phyloP scores from a whole-genome alignment of 2,888 invertebrate genomes.

The Esperia sulphurella region DNA sequence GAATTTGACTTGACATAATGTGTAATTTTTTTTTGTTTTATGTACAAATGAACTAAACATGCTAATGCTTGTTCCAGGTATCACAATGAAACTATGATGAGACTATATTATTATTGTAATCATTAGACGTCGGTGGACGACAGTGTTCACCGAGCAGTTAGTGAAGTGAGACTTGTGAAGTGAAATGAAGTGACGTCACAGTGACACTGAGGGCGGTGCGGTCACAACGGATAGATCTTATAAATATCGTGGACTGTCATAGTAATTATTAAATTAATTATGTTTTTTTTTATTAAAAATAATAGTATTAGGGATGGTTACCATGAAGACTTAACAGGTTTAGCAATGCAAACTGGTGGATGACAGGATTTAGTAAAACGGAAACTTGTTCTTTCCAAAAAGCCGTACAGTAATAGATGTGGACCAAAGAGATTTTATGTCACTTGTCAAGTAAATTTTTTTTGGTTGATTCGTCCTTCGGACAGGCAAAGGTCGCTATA shows the following conservation, averaged over 20 bases:
- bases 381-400: background rate
- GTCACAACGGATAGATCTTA: constrained; percentile 12
- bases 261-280: constrained; percentile 9
- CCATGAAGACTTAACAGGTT: background rate
- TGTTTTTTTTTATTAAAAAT: background rate
- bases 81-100: constrained; percentile 7
- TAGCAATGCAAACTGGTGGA: too few species aligned
- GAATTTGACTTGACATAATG: too few species aligned
- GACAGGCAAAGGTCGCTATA: too few species aligned
- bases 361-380: too few species aligned
- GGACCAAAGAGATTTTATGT: background rate
- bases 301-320: constrained; percentile 3
- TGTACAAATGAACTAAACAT: too few species aligned
- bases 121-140: background rate
- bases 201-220: background rate
- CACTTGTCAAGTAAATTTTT: too few species aligned
- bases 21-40: too few species aligned
- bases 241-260: constrained; percentile 15
- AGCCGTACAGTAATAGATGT: too few species aligned
- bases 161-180: background rate
- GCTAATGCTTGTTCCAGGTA: background rate
- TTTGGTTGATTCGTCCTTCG: too few species aligned
- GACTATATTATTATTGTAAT: constrained; percentile 4
- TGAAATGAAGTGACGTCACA: background rate
- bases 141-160: background rate